Percentiles rank a stretch among this genome's conserved stretches.
phyloP scores from a whole-genome alignment of 2,888 invertebrate genomes.

The Colletes collaris region DNA sequence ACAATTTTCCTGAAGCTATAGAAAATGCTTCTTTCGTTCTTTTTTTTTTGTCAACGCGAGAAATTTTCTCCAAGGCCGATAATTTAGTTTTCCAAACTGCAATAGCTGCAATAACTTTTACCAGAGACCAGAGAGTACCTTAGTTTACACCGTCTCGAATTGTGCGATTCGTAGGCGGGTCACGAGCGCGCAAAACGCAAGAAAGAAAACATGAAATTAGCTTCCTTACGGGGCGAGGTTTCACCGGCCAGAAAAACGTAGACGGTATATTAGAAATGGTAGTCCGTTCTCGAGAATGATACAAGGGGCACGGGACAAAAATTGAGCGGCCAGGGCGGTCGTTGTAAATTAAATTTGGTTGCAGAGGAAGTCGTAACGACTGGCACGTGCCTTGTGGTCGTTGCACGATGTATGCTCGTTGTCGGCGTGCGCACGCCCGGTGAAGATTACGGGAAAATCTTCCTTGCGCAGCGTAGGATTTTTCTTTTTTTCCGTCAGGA shows the following conservation, averaged over 20 bases:
- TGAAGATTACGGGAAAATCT: conserved; percentile 66
- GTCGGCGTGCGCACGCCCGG: conserved; percentile 33
- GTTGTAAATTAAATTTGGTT: conserved; percentile 76
- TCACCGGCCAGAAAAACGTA: conserved; percentile 39
- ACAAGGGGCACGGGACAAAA: conserved; percentile 44
- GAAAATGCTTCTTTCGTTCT: too few species aligned
- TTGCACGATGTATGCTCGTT: conserved; percentile 50
- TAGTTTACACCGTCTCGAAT: conserved; percentile 33
- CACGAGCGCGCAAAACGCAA: conserved; percentile 39
- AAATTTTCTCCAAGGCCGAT: too few species aligned
- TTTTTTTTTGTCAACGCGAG: too few species aligned
- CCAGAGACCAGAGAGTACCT: neutral
- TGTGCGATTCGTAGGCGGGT: conserved; percentile 35
- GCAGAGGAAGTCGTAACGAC: conserved; percentile 75
- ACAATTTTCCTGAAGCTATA: too few species aligned
- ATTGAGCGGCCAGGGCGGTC: conserved; percentile 67
- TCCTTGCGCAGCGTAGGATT: conserved; percentile 19
- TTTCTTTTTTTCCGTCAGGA: conserved; percentile 66
- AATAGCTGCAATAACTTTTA: too few species aligned
- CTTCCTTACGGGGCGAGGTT: conserved; percentile 49
- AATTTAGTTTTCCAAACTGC: too few species aligned
- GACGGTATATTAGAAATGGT: conserved; percentile 14
- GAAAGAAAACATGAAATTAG: conserved; percentile 58
- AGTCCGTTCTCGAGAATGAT: conserved; percentile 41
- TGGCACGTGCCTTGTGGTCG: conserved; percentile 71